phyloP scores from a whole-genome alignment of 2,888 invertebrate genomes.

The Margaritifera margaritifera region DNA sequence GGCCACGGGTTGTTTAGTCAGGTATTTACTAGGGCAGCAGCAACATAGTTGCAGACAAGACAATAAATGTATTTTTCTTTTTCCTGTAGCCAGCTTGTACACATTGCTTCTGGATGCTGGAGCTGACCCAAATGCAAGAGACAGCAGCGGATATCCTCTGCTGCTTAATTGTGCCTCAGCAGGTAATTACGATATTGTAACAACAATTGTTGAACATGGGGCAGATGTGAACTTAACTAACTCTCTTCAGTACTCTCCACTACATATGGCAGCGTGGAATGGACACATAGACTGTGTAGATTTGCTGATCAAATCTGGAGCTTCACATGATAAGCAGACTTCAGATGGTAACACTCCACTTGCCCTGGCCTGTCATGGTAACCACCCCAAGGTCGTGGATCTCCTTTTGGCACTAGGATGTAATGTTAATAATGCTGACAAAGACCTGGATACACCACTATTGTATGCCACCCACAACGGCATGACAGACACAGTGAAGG shows the following conservation, averaged over 20 bases:
- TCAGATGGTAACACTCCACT: slow-evolving; percentile 53
- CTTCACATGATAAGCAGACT: slow-evolving; percentile 44
- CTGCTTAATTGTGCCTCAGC: slow-evolving; percentile 47
- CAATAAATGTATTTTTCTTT: slow-evolving; percentile 29
- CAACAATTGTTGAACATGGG: slow-evolving; percentile 39
- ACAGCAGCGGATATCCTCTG: slow-evolving; percentile 23
- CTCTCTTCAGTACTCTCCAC: slow-evolving; percentile 45
- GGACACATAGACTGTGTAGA: slow-evolving; percentile 43
- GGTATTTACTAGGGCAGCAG: no score
- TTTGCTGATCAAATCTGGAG: slow-evolving; percentile 38
- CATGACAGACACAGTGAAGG: slow-evolving; percentile 35
- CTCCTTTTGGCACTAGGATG: slow-evolving; percentile 45
- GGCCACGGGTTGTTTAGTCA: no score
- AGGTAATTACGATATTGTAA: slow-evolving; percentile 32
- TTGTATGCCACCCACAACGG: slow-evolving; percentile 56
- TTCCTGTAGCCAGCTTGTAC: background rate
- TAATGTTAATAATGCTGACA: slow-evolving; percentile 58
- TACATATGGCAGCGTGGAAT: slow-evolving; percentile 61
- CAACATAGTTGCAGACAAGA: slow-evolving; percentile 30
- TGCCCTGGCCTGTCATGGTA: slow-evolving; percentile 57
- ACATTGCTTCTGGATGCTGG: slow-evolving; percentile 34
- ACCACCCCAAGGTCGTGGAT: slow-evolving; percentile 31
- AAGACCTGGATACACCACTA: slow-evolving; percentile 57
- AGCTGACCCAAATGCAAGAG: slow-evolving; percentile 29
- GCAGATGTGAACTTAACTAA: slow-evolving; percentile 44